Evolutionary conservation across 1,140 invertebrate genomes (phyloP).

Genomic region (Euura saliciscinereae): DNA sequence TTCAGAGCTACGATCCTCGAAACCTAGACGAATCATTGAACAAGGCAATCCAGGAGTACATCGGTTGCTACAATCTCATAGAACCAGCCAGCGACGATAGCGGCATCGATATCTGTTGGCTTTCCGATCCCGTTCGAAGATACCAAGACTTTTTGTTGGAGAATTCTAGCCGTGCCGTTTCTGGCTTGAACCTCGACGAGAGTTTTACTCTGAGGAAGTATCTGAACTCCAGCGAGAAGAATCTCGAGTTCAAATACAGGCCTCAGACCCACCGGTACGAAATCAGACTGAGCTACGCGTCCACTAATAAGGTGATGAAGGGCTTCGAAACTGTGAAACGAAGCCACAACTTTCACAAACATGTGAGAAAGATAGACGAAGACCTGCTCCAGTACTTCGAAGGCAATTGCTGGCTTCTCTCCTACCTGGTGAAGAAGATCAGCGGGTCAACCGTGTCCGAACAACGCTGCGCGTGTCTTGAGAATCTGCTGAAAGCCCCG

Average conservation of each 20-base stretch:
- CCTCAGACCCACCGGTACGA: constrained; percentile 28
- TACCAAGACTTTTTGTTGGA: constrained; percentile 28
- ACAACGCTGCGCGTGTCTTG: constrained; percentile 47
- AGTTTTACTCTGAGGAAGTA: constrained; percentile 25
- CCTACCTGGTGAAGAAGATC: constrained; percentile 62
- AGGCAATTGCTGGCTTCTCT: constrained; percentile 64
- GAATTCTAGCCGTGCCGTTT: background rate
- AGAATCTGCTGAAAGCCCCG: constrained; percentile 54
- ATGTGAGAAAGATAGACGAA: constrained; percentile 35
- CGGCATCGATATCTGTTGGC: constrained; percentile 7
- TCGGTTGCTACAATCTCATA: constrained; percentile 29
- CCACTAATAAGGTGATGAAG: background rate
- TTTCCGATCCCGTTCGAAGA: constrained; percentile 35
- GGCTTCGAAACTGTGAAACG: background rate
- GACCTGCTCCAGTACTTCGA: constrained; percentile 62
- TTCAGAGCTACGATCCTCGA: constrained; percentile 39
- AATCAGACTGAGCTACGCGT: constrained; percentile 26
- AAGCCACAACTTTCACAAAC: constrained; percentile 24
- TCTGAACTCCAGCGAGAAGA: constrained; percentile 21
- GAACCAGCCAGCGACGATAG: background rate
- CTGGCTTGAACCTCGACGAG: background rate
- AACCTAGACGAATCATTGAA: constrained; percentile 40
- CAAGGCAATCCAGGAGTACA: constrained; percentile 32
- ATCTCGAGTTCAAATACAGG: constrained; percentile 17
- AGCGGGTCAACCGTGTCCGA: constrained; percentile 44